Evolutionary conservation across 1,140 invertebrate species (phyloP).

Genomic region (Cyclargus thomasi): DNA sequence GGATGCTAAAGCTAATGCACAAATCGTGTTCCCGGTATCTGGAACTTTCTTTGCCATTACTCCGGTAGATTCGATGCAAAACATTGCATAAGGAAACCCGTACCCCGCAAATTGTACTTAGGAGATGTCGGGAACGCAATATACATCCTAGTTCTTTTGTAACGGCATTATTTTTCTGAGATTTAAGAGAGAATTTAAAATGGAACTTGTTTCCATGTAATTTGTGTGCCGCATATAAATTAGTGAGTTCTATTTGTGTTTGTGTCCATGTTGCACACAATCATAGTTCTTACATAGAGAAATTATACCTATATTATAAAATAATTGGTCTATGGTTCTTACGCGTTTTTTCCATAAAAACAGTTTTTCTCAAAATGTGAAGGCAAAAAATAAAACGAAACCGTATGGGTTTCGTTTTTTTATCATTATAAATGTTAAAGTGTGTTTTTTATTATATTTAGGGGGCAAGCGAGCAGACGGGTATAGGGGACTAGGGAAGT

Average conservation of each 20-base stretch:
- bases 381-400: too few species aligned
- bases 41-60: not conserved
- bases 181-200: slow-evolving; percentile 15
- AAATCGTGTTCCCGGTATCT: slow-evolving; percentile 5
- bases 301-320: too few species aligned
- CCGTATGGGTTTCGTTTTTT: too few species aligned
- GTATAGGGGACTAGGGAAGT: too few species aligned
- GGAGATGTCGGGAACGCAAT: slow-evolving; percentile 2
- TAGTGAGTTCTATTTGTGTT: not conserved
- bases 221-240: slow-evolving; percentile 12
- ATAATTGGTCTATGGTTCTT: too few species aligned
- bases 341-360: too few species aligned
- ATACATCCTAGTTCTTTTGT: slow-evolving; percentile 7
- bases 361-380: too few species aligned
- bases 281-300: too few species aligned
- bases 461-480: too few species aligned
- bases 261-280: too few species aligned
- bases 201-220: slow-evolving; percentile 9
- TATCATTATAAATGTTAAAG: too few species aligned
- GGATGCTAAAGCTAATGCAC: slow-evolving; percentile 1
- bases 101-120: slow-evolving; percentile 10
- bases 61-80: slow-evolving; percentile 2
- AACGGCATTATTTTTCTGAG: not conserved
- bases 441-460: too few species aligned
- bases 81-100: slow-evolving; percentile 11